Conservation (phyloP, 2,888 invertebrate species). For the Eilema griseolum region DNA sequence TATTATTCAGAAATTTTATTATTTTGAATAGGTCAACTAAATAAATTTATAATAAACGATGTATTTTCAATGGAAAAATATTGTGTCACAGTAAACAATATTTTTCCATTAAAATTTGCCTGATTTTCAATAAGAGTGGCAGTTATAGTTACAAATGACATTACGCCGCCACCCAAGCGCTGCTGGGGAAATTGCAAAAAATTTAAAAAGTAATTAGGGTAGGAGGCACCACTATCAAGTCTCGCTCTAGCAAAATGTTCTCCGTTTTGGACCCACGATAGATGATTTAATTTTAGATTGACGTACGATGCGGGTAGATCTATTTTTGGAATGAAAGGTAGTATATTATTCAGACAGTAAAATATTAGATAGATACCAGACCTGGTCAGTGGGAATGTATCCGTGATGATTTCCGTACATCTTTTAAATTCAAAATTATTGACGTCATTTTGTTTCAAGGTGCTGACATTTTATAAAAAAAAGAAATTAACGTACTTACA, state of each 20-base stretch:
- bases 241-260: conserved; percentile 28
- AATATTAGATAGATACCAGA: not conserved
- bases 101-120: conserved; percentile 31
- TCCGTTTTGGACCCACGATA: conserved; percentile 18
- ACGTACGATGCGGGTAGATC: not conserved
- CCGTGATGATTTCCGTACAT: no score
- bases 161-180: conserved; percentile 34
- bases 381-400: no score
- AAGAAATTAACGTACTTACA: no score
- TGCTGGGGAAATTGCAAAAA: conserved; percentile 39
- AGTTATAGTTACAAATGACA: conserved; percentile 31
- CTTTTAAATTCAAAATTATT: no score
- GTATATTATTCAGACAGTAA: not conserved
- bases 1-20: no score
- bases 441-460: no score
- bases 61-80: not conserved
- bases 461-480: no score
- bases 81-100: not conserved
- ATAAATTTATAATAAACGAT: not conserved
- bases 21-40: not conserved
- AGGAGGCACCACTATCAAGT: conserved; percentile 24
- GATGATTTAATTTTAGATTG: conserved; percentile 37
- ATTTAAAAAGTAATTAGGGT: conserved; percentile 48
- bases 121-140: conserved; percentile 36
- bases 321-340: not conserved